These are phyloP conservation scores for Amiota mariae DNA, from an alignment of 2,888 invertebrate genomes.

Conservation along the genomic window DNA sequence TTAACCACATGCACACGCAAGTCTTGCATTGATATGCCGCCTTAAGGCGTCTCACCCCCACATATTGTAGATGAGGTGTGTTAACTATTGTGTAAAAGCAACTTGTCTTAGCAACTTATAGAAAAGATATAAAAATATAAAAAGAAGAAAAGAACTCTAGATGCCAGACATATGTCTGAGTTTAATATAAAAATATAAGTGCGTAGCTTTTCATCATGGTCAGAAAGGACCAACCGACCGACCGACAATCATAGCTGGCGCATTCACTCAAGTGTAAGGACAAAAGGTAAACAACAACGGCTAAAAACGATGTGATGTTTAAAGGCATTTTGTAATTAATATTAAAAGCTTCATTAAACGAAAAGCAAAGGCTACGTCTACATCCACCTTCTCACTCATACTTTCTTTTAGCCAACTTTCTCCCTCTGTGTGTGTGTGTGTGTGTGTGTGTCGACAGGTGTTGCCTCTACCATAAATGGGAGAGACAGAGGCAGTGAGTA, in stretches of 20 bases:
- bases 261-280: neutral
- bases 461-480: neutral
- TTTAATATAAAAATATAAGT: neutral
- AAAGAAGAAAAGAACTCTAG: neutral
- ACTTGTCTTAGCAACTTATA: neutral
- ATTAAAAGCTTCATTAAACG: conserved; percentile 59
- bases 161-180: neutral
- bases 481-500: neutral
- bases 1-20: conserved; percentile 5
- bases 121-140: neutral
- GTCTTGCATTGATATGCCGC: too few relatives aligned
- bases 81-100: too few relatives aligned
- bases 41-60: too few relatives aligned
- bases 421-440: neutral
- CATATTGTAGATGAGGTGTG: too few relatives aligned
- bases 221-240: neutral
- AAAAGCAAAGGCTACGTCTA: conserved; percentile 34
- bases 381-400: too few relatives aligned
- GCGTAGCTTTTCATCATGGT: neutral
- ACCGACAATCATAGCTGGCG: neutral
- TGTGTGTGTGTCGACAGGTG: conserved; percentile 12
- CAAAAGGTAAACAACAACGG: conserved; percentile 2
- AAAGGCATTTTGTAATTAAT: conserved; percentile 55
- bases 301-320: conserved; percentile 19
- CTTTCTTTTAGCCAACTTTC: neutral